Base-by-base conservation (phyloP, 2,888 invertebrate species). In the Pyrgus malvae region DNA sequence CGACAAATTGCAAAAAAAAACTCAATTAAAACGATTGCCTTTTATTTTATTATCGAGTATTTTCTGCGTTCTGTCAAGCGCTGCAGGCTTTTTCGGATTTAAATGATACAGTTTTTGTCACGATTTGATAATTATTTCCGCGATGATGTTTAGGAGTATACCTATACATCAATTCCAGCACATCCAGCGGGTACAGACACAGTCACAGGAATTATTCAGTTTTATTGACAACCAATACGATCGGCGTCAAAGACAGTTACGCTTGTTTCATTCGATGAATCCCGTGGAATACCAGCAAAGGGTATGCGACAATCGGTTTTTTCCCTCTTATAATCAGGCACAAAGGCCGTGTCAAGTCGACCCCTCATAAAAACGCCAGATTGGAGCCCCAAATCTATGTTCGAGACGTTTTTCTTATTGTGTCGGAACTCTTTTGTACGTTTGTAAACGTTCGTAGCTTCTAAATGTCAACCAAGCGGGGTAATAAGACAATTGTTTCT, bases 311-410 rank as follows among this genome's bases (percentile, higher is more conserved):
- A 58, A 58, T 55, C 58, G 58, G 55, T 55, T 55, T 58, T 58
- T 56, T 51, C 44, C 29, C 11, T 17, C 57, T 58, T 57, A 54
- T 42, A 37, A 55, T 40, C 49, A 50, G 50, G 9, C 46, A 58
- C 48, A 65, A 63, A 66, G 56, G 54, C 59, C 59, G 59, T 60
- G 62, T 58, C 64, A 64, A 65, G 61, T 61, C 64, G 61, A 55
- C 61, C 68, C 62, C 65, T 66, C 65, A 68, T 70, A 69, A 70
- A 50, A 67, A 65, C 60, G 65, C 51, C 57, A 61, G 59, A 64
- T 54, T 63, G 62, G 55, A 57, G 56, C 59, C 62, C 50, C 62
- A 58, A 59, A 66, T 62, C 60, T 23, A 42, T 58, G 58, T 57
- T 55, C 27, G 40, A 53, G 58, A 61, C 62, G 57, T 59, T 63